Percentiles rank a stretch among this genome's conserved stretches.
These are phyloP conservation scores for Stichopus chloronotus DNA, from an alignment of 35 echinoderm and acorn worm species.

Conservation along the genomic window DNA sequence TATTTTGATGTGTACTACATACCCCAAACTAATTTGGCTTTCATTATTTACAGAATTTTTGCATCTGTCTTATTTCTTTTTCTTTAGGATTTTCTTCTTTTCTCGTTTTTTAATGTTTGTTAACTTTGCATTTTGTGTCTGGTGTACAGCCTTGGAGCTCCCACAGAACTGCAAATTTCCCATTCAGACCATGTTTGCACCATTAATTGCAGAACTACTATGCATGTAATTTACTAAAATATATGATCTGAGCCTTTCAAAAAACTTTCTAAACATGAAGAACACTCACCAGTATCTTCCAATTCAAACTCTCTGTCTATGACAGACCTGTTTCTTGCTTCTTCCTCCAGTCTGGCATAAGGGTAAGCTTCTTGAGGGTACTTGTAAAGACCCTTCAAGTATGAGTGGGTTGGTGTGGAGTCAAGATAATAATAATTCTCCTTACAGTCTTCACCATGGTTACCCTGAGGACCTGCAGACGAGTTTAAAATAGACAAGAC, in stretches of 20 bases:
- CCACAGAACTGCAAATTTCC: too few relatives aligned
- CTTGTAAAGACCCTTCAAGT: slow-evolving; percentile 95
- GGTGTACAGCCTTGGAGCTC: too few relatives aligned
- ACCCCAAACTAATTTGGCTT: too few relatives aligned
- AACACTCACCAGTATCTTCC: slow-evolving; percentile 82
- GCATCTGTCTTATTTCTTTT: too few relatives aligned
- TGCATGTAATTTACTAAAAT: too few relatives aligned
- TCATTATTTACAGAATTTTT: too few relatives aligned
- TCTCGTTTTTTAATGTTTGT: too few relatives aligned
- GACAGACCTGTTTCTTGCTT: slow-evolving; percentile 64
- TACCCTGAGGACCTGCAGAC: slow-evolving; percentile 85
- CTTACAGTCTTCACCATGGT: slow-evolving; percentile 96
- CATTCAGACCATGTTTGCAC: too few relatives aligned
- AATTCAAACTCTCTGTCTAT: slow-evolving; percentile 86
- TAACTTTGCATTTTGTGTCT: too few relatives aligned
- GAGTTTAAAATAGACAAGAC: neutral
- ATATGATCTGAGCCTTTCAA: neutral
- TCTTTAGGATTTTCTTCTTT: too few relatives aligned
- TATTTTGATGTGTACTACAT: too few relatives aligned
- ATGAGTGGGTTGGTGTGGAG: slow-evolving; percentile 86
- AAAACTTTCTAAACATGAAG: neutral
- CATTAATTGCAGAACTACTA: too few relatives aligned
- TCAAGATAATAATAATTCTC: slow-evolving; percentile 98
- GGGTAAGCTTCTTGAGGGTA: slow-evolving; percentile 87
- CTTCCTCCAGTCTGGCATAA: slow-evolving; percentile 66